Base-by-base conservation (phyloP, 2,113 vertebrate species). In the Anhinga rufa region DNA sequence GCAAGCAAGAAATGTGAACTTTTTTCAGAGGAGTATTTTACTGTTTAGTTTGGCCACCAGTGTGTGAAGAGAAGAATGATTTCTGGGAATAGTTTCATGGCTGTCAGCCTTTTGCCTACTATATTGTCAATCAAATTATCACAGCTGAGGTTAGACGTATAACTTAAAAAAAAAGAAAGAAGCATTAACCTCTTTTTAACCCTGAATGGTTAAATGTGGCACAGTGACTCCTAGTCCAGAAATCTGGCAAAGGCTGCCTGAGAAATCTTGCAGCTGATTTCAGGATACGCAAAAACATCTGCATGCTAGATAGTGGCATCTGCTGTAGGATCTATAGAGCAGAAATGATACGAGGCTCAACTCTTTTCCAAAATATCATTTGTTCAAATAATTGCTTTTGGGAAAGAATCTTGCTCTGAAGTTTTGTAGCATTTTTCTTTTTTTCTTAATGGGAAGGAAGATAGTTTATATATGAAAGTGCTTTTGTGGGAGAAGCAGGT, bases 11-110 rank as follows among this genome's bases (percentile, higher is more conserved):
- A 78, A 28, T 64, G 31, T 83, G 68, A 94, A 95, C 79, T 61
- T 92, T 46, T 92, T 93, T 52, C 70, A 52, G 38, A 54, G 34
- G 60, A 72, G 44, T 82, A 65, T 88, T 90, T 95, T 83, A 79
- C 68, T 78, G 74, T 88, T 93, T 96, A 90, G 92, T 91, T 97
- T 95, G 90, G 77, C 75, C 74, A 91, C 82, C 68, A 38, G n/a
- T 19, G 21, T 93, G 34, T 88, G 82, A 95, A 90, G 68, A 81
- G 36, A 93, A 94, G 36, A 96, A 88, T 82, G 17, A 76, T 89
- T 97, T 94, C 84, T 97, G 80, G 84, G 87, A 96, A 89, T 72
- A 90, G 70, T 97, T 95, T 89, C 51, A 57, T 97, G 79, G 78
- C 70, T 91, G 55, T 87, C 78, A 60, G 82, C 72, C 77, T 89